Evolutionary conservation across 1,140 invertebrate species (phyloP).

Genomic region (Sarcophaga peregrina): DNA sequence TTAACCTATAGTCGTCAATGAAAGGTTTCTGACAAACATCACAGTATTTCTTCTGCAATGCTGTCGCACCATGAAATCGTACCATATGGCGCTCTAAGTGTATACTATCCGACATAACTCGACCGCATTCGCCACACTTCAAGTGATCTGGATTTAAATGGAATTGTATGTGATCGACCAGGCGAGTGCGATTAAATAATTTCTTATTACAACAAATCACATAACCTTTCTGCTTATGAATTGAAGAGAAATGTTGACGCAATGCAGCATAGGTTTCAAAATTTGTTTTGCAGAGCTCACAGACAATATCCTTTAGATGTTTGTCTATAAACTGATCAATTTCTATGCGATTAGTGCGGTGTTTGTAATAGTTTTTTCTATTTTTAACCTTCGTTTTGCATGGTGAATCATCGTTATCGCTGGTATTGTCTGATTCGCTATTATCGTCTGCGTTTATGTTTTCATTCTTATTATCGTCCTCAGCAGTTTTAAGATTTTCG

Average conservation of each 20-base stretch:
- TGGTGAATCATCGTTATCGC: background rate
- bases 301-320: background rate
- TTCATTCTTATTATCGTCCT: background rate
- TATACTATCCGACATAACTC: background rate
- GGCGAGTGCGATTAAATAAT: background rate
- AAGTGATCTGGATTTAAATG: slow-evolving; percentile 2
- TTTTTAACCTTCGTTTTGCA: background rate
- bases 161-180: slow-evolving; percentile 1
- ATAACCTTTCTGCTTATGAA: background rate
- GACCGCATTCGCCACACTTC: background rate
- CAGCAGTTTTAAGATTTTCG: background rate
- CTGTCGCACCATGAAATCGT: slow-evolving; percentile 41
- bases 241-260: background rate
- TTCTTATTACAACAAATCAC: slow-evolving; percentile 4
- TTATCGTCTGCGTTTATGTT: background rate
- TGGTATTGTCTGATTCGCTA: background rate
- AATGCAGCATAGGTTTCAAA: background rate
- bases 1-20: background rate
- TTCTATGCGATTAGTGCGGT: background rate
- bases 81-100: background rate
- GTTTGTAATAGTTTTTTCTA: background rate
- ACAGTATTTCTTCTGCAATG: background rate
- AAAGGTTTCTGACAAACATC: background rate
- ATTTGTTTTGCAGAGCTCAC: background rate
- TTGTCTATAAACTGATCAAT: background rate